Conservation (phyloP, 2,113 vertebrate genomes). For the Notothenia rossii region DNA sequence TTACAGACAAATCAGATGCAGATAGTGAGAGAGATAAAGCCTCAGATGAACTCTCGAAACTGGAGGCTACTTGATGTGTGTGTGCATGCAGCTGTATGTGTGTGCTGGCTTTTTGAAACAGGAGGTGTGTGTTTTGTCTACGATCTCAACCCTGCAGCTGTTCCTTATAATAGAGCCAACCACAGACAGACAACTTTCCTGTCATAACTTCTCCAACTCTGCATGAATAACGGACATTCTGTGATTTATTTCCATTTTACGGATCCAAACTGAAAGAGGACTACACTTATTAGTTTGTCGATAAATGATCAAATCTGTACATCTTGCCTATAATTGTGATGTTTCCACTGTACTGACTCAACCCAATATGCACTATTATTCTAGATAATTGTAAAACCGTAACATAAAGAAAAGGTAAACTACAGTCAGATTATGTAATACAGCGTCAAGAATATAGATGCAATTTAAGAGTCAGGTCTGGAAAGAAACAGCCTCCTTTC, state of each 20-base stretch:
- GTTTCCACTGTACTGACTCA: neutral
- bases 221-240: neutral
- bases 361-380: neutral
- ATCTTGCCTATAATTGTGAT: neutral
- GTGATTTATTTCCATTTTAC: neutral
- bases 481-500: slow-evolving; percentile 1
- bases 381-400: neutral
- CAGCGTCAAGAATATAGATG: neutral
- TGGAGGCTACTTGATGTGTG: neutral
- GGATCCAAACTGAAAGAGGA: neutral
- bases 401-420: neutral
- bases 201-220: slow-evolving; percentile 33
- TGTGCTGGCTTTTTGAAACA: slow-evolving; percentile 2
- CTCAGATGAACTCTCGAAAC: neutral
- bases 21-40: slow-evolving; percentile 36
- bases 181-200: slow-evolving; percentile 15
- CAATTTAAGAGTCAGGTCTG: neutral
- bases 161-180: slow-evolving; percentile 30
- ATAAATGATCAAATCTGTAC: neutral
- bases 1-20: slow-evolving; percentile 37
- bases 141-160: slow-evolving; percentile 45
- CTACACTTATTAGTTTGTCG: too few species aligned
- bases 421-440: neutral
- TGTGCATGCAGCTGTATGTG: neutral
- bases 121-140: slow-evolving; percentile 60